Percentiles rank a stretch among this genome's conserved stretches.
Evolutionary conservation across 2,113 vertebrate species (phyloP).

Genomic region (Thinocorus orbignyianus): DNA sequence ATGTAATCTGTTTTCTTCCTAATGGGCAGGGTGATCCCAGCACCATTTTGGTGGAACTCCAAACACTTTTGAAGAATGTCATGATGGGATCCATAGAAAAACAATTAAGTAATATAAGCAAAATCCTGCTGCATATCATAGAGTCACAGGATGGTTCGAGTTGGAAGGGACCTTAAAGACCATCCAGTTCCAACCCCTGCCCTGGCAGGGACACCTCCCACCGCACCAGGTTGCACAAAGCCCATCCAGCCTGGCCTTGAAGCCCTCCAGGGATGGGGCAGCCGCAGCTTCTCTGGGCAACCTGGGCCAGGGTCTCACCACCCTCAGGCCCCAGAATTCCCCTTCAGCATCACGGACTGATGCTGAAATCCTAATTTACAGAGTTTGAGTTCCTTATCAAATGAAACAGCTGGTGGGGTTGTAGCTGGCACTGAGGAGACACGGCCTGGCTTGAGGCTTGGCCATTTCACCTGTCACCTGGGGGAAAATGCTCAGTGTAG

Average conservation of each 20-base stretch:
- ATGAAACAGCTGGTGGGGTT: background rate
- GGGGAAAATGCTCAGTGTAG: background rate
- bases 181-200: background rate
- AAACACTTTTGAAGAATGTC: background rate
- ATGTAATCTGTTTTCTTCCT: background rate
- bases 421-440: fast-evolving
- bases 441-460: background rate
- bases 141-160: background rate
- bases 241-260: background rate
- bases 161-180: background rate
- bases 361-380: background rate
- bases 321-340: background rate
- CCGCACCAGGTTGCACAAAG: background rate
- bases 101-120: background rate
- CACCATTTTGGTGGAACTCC: background rate
- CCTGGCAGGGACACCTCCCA: background rate
- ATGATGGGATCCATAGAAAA: background rate
- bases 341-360: background rate
- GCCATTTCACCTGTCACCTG: background rate
- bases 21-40: background rate
- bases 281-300: background rate
- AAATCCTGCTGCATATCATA: background rate
- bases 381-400: background rate
- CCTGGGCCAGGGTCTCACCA: background rate
- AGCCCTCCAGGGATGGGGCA: background rate